Conservation (phyloP, 2,888 invertebrate genomes). For the Oasisia sp. region DNA sequence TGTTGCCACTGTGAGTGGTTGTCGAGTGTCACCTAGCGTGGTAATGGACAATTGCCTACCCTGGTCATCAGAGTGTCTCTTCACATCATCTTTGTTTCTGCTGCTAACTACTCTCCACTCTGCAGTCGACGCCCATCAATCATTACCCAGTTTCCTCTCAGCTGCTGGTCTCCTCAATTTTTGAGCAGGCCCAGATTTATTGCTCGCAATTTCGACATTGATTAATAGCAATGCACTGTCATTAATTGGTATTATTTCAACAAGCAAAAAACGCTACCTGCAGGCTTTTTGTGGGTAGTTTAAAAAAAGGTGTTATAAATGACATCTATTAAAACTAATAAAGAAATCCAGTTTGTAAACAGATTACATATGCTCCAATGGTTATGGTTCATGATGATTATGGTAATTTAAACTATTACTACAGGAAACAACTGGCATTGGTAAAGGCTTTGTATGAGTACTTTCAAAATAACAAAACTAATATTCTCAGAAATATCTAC, state of each 20-base stretch:
- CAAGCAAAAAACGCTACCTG: not conserved
- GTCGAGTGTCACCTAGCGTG: not conserved
- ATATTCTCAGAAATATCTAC: too few relatives aligned
- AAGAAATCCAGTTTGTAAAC: too few relatives aligned
- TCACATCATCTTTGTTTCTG: not conserved
- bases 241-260: not conserved
- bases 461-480: too few relatives aligned
- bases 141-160: not conserved
- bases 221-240: not conserved
- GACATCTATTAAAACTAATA: too few relatives aligned
- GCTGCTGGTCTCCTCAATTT: not conserved
- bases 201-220: not conserved
- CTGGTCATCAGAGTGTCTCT: conserved; percentile 5
- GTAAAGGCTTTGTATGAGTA: too few relatives aligned
- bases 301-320: too few relatives aligned
- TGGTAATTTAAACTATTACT: too few relatives aligned
- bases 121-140: not conserved
- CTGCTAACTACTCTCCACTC: not conserved
- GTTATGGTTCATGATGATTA: too few relatives aligned
- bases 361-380: too few relatives aligned
- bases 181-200: not conserved
- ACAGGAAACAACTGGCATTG: too few relatives aligned
- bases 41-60: not conserved
- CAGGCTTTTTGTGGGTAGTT: too few relatives aligned
- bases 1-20: not conserved